Base-by-base conservation (phyloP, 2,888 invertebrate species). In the Melanophora roralis region DNA sequence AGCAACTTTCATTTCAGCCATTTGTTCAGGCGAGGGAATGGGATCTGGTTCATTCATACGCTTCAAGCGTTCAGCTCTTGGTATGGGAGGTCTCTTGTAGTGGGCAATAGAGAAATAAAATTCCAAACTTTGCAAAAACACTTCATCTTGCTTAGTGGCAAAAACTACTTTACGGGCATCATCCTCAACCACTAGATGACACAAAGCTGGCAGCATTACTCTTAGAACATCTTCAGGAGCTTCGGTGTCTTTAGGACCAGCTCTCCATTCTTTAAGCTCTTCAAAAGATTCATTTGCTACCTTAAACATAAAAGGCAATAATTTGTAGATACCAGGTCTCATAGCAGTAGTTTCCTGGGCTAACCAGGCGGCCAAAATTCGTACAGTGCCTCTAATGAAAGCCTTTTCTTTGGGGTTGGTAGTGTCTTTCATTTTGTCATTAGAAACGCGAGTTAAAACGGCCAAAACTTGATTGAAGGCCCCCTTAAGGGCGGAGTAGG, bases 141-240 rank as follows among this genome's bases (percentile, higher is more conserved):
- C 93, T 88, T 95, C 94, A 86, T 96, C 96, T 89, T 95, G 93
- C 86, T 95, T 94, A 64, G 93, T 91, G 77, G 94, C 92, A 60
- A 97, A 90, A 81, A 97, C 91, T 77, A 97, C 94, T 86, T 94
- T 93, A 82, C 97, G 92, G 0, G 96, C 94, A 84, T 95, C 93
- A 85, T 98, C 97, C 91, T 98, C 98, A 21, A 97, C 96, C 38
- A 96, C 94, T 83, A 98, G 92, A 89, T 98, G 97, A 86, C 97
- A 98, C 4, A 98, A 90, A 1, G 96, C 97, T 2, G 98, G 97
- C 77, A 98, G 90, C 91, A 98, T 92, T 45, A 97, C 92, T 65
- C 97, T 92, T 16, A 98, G 89, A 55, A 97, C 91, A 89, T 97
- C 96, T 36, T 92, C 91, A 85, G 92, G 91, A 0, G 91, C 83